Percentiles rank a stretch among this genome's conserved stretches.
These are phyloP conservation scores for Leucophenga montana DNA, from an alignment of 2,888 invertebrate species.

Conservation along the genomic window DNA sequence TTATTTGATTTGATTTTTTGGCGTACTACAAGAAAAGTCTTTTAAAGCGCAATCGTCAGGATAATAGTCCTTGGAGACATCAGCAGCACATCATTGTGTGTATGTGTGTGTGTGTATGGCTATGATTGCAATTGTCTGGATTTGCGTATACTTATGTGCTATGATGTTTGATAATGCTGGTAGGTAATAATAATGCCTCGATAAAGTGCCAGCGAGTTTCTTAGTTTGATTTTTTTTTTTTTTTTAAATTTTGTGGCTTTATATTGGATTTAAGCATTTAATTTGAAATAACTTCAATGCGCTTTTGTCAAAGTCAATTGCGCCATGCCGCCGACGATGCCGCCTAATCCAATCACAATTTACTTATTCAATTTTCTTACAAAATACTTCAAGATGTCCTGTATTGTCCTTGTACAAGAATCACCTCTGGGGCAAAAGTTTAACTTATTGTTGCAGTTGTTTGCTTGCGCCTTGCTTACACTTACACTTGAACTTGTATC, in stretches of 20 bases:
- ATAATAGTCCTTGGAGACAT: constrained; percentile 62
- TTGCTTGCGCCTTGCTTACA: constrained; percentile 11
- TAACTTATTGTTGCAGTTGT: constrained; percentile 25
- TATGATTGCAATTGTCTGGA: constrained; percentile 2
- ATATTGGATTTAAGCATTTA: background rate
- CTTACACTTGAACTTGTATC: background rate
- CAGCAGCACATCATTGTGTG: background rate
- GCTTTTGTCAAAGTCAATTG: constrained; percentile 39
- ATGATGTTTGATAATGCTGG: background rate
- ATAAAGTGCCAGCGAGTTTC: constrained; percentile 23
- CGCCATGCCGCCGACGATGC: background rate
- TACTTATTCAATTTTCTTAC: constrained; percentile 40
- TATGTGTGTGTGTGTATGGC: background rate
- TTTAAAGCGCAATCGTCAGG: constrained; percentile 60
- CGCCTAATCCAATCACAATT: constrained; percentile 51
- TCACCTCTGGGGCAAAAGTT: constrained; percentile 18
- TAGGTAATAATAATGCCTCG: background rate
- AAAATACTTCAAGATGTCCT: too few relatives aligned
- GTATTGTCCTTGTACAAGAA: background rate
- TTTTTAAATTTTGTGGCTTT: too few relatives aligned
- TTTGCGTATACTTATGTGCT: constrained; percentile 15
- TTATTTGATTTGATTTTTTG: constrained; percentile 68
- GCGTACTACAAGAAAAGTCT: constrained; percentile 64
- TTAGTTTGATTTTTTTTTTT: background rate
- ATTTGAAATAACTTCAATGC: constrained; percentile 14